phyloP scores from a whole-genome alignment of 2,797 vertebrate genomes.

The Manis crassicaudata region DNA sequence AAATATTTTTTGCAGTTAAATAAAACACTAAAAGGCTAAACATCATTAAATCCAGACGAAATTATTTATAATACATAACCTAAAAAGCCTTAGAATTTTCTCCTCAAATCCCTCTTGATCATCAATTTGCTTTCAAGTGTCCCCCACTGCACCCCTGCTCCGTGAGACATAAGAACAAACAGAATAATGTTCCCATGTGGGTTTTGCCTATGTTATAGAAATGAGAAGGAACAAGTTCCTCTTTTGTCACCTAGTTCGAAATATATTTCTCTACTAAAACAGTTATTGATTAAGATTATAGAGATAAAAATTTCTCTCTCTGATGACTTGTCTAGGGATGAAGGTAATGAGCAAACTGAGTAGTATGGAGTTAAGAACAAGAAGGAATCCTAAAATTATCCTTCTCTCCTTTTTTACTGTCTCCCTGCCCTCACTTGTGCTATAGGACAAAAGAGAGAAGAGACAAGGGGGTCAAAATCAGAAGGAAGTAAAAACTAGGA shows the following conservation, averaged over 20 bases:
- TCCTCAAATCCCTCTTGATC: background rate
- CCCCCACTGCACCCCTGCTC: background rate
- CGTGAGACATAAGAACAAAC: background rate
- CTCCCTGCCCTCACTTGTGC: background rate
- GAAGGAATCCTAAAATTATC: background rate
- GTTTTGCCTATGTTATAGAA: background rate
- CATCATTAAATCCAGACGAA: background rate
- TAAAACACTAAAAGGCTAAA: slow-evolving; percentile 44
- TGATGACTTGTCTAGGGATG: background rate
- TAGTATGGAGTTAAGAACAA: background rate
- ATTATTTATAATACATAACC: background rate
- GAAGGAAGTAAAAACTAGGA: background rate
- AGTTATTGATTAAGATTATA: background rate
- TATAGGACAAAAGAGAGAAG: background rate
- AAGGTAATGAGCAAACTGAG: background rate
- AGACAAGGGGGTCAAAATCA: too few relatives aligned
- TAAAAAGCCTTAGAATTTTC: background rate
- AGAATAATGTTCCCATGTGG: too few relatives aligned
- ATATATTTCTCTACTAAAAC: slow-evolving; percentile 23
- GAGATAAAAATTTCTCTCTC: background rate
- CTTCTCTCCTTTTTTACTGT: background rate
- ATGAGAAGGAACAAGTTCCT: background rate
- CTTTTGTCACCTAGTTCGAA: background rate
- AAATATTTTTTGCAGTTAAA: slow-evolving; percentile 22
- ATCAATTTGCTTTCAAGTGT: background rate